Evolutionary conservation across 2,113 vertebrate species (phyloP), one percentile per base, ranked within the genome.

Genomic region (Dicaeum eximium): DNA sequence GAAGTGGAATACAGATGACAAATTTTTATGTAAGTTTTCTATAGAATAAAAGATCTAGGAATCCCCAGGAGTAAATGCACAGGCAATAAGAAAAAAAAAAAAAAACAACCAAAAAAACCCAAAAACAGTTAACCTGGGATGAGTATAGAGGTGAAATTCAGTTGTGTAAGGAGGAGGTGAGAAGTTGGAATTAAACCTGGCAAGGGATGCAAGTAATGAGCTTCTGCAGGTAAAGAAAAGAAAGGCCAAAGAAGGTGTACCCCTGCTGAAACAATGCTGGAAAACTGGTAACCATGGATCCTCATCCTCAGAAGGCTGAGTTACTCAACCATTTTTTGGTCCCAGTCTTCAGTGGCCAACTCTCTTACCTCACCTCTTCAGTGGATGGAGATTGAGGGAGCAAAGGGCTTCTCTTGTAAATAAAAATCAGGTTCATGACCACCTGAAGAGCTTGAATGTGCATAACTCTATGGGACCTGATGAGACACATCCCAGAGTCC

Each of bases 171-270:
- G 51, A 66, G 11, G 9, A n/a, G 3, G 8, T 35, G 40, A 38
- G n/a, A 48, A 56, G 23, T 28, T 47, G 24, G 19, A 65, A 30
- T 6, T 47, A 54, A 56, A 56, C 10, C 20, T 35, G 15, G 16
- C 6, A 48, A 57, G 13, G 31, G 3, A 35, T 0, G 1, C 19
- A 48, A 48, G 35, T 30, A 48, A 74, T 0, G 3, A 30, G 10
- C 10, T 44, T 85, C 35, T 30, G 9, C 13, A 35, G 13, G 10
- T 57, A 57, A 57, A 57, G 42, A 74, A 74, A 56, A 64, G 5
- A 54, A 73, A 48, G 10, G 8, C 47, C 40, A 64, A n/a, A 56
- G 19, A 27, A 53, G 25, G 30, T 65, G 12, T 40, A 84, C 7
- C 18, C 18, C 7, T 54, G 15, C 42, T 47, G 35, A n/a, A 74